Percentiles rank a stretch among this genome's conserved stretches.
Evolutionary conservation across 2,113 vertebrate species (phyloP).

Genomic region (Lepisosteus oculatus): DNA sequence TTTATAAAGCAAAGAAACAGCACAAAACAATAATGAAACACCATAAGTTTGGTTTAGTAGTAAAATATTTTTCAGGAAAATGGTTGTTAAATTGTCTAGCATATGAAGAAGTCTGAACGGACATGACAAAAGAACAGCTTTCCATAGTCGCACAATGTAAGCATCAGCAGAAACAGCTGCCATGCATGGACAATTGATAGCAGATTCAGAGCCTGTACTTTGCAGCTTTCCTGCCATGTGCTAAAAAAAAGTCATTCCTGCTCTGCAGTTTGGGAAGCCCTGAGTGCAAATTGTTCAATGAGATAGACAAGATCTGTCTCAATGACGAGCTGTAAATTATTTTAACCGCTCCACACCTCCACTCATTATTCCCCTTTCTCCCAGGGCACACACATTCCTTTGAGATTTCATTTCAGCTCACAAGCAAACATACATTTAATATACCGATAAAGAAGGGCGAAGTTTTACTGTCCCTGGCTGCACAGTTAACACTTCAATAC

Average conservation of each 20-base stretch:
- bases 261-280: constrained; percentile 16
- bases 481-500: constrained; percentile 3
- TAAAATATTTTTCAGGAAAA: not conserved
- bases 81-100: not conserved
- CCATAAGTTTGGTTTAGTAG: too few species aligned
- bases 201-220: constrained; percentile 7
- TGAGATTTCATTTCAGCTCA: not conserved
- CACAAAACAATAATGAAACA: too few species aligned
- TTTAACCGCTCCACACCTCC: constrained; percentile 14
- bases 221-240: constrained; percentile 9
- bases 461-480: not conserved
- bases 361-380: constrained; percentile 11
- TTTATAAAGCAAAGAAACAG: too few species aligned
- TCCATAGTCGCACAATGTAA: constrained; percentile 12
- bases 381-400: constrained; percentile 2
- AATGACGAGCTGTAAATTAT: constrained; percentile 20
- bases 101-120: constrained; percentile 13
- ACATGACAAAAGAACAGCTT: constrained; percentile 14
- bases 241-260: constrained; percentile 21
- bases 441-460: not conserved
- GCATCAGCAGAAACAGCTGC: not conserved
- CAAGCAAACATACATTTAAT: constrained; percentile 2
- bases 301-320: constrained; percentile 14
- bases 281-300: constrained; percentile 16
- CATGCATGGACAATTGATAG: constrained; percentile 24